Base-by-base conservation (phyloP, 2,797 vertebrate genomes). In the Micrastur ruficollis region DNA sequence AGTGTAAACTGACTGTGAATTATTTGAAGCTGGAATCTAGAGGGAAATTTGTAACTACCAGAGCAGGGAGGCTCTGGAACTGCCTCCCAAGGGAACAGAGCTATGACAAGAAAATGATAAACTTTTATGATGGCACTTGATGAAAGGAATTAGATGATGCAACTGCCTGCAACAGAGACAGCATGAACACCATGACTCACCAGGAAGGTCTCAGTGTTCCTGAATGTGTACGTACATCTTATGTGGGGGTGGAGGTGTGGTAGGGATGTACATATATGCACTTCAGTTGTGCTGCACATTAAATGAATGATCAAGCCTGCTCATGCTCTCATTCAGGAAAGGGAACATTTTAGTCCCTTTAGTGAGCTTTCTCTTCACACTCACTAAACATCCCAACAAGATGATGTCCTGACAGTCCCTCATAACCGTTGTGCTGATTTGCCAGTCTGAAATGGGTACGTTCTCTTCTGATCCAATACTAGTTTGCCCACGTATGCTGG, bases 81-180 rank as follows among this genome's bases (percentile, higher is more conserved):
- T 81, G 82, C 58, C 62, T 92, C 40, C 25, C 17, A n/a, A 71
- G 46, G 46, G 80, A 93, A 81, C 58, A 81, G 40, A 87, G 88
- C 53, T 81, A 65, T 4, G 2, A 80, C 9, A 92, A 90, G 47
- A 89, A 93, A 95, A 90, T 14, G n/a, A 47, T 56, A 47, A 84
- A 55, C 44, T 81, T 86, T 32, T 36, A 62, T 2, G 71, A 89
- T 66, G 58, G 76, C 42, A n/a, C 34, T 92, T 86, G 50, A 91
- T 91, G 50, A 94, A 95, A 89, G 17, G 46, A 90, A 93, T 72
- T 58, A 65, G 66, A 96, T 72, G 70, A 72, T 92, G 58, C 66
- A 93, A 74, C 88, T 92, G 73, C 59, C 42, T 86, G 49, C 6
- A 42, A 68, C 0, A 81, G 73, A 94, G 85, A 79, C 21, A 75